Conservation (phyloP, 2,888 invertebrate genomes). For the Merodon equestris region DNA sequence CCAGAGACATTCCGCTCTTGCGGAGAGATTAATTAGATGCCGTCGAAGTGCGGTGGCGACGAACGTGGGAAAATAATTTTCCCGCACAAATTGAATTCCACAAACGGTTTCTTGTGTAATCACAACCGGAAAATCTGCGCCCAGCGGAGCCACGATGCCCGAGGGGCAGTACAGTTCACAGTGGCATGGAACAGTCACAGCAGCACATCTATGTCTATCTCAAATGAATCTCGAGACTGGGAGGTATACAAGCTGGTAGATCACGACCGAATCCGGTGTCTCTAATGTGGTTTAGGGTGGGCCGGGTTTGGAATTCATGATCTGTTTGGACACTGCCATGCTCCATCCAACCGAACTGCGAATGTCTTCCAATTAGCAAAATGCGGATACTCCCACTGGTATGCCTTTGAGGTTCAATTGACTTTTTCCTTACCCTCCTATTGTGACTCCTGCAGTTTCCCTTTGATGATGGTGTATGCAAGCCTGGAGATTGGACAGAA, state of each 20-base stretch:
- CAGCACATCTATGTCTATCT: constrained; percentile 8
- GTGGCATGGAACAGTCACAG: neutral
- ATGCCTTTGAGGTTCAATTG: constrained; percentile 32
- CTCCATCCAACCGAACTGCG: constrained; percentile 1
- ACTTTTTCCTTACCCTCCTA: constrained; percentile 19
- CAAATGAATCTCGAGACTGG: neutral
- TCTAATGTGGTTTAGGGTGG: constrained; percentile 41
- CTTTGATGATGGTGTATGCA: neutral
- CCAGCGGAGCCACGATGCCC: constrained; percentile 25
- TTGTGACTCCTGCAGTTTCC: constrained; percentile 2
- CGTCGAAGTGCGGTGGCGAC: constrained; percentile 61
- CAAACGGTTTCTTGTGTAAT: constrained; percentile 54
- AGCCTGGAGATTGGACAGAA: constrained; percentile 31
- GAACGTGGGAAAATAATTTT: constrained; percentile 66
- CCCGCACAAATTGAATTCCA: constrained; percentile 60
- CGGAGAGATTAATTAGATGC: constrained; percentile 64
- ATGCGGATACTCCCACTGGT: constrained; percentile 5
- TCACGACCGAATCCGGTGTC: constrained; percentile 52
- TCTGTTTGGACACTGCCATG: constrained; percentile 40
- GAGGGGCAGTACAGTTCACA: neutral
- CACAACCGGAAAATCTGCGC: constrained; percentile 40
- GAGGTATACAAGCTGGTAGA: constrained; percentile 32
- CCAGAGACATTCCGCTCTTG: constrained; percentile 50
- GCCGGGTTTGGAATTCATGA: constrained; percentile 36
- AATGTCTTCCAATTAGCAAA: constrained; percentile 54